Percentiles rank a stretch among this genome's conserved stretches.
These are phyloP conservation scores for Drosophila dives DNA, from an alignment of 2,888 invertebrate genomes.

Conservation along the genomic window DNA sequence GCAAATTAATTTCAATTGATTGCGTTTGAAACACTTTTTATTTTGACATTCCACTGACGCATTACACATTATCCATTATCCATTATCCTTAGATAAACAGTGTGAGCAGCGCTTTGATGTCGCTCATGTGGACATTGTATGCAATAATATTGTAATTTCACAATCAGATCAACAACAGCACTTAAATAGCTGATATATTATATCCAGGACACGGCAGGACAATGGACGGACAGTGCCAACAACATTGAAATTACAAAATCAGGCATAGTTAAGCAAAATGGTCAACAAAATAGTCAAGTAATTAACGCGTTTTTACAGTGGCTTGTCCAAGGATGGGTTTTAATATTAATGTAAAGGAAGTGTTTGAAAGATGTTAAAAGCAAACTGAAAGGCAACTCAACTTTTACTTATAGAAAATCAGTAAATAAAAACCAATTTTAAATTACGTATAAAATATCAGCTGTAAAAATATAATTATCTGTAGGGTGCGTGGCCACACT, in stretches of 20 bases:
- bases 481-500: background rate
- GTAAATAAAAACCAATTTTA: background rate
- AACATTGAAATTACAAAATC: slow-evolving; percentile 10
- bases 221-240: slow-evolving; percentile 1
- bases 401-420: background rate
- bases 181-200: background rate
- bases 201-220: background rate
- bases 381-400: background rate
- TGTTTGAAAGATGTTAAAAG: background rate
- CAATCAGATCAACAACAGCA: slow-evolving; percentile 15
- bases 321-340: background rate
- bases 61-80: slow-evolving; percentile 61
- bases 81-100: slow-evolving; percentile 73
- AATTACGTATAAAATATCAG: background rate
- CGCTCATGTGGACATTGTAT: slow-evolving; percentile 68
- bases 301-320: background rate
- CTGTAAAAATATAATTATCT: background rate
- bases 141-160: slow-evolving; percentile 59
- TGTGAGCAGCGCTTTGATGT: slow-evolving; percentile 63
- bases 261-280: background rate
- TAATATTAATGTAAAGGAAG: background rate
- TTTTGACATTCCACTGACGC: slow-evolving; percentile 74
- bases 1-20: slow-evolving; percentile 82
- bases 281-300: background rate
- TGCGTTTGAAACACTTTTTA: slow-evolving; percentile 73